Percentiles rank a stretch among this genome's conserved stretches.
Conservation (phyloP, 2,888 invertebrate species). For the Hydrotaea diabolus region DNA sequence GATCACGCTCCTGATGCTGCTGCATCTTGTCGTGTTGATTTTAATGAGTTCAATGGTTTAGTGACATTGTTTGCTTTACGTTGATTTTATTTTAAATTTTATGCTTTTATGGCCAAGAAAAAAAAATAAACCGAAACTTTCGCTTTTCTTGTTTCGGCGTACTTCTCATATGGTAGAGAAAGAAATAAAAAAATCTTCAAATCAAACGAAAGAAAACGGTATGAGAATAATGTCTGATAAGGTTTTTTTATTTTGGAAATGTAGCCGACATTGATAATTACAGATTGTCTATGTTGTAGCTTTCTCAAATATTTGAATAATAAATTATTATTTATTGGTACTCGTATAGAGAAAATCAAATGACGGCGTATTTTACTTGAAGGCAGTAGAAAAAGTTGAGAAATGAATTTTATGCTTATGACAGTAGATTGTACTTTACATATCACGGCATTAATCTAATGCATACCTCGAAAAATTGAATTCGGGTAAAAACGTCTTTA, state of each 20-base stretch:
- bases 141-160: slow-evolving; percentile 28
- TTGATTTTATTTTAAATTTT: neutral
- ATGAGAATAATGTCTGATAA: slow-evolving; percentile 1
- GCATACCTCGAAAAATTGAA: too few relatives aligned
- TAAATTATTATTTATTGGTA: neutral
- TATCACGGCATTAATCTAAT: too few relatives aligned
- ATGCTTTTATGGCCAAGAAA: neutral
- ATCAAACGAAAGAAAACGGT: neutral
- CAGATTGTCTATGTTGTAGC: neutral
- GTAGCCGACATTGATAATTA: neutral
- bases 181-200: neutral
- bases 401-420: too few relatives aligned
- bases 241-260: neutral
- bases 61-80: slow-evolving; percentile 44
- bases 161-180: neutral
- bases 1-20: slow-evolving; percentile 28
- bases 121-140: slow-evolving; percentile 43
- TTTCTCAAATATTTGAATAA: slow-evolving; percentile 15
- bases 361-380: too few relatives aligned
- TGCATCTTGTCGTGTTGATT: slow-evolving; percentile 49
- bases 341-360: neutral
- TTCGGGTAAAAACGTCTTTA: too few relatives aligned
- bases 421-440: too few relatives aligned
- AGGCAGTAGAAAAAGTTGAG: too few relatives aligned
- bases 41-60: slow-evolving; percentile 50